Conservation (phyloP, 2,797 vertebrate species). For the Gastrophryne carolinensis region DNA sequence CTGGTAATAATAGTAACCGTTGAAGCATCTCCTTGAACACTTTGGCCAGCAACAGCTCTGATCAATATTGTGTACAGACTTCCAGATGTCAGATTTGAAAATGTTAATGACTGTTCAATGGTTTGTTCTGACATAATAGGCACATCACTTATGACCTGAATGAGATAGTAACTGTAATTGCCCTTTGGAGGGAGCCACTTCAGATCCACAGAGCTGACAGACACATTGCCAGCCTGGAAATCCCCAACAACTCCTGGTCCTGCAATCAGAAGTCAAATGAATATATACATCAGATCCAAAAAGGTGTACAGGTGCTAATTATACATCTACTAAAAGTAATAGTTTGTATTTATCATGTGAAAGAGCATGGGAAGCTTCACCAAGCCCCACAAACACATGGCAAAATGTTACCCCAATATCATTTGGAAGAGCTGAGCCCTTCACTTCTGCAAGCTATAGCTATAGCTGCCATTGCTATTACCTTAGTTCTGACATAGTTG, state of each 20-base stretch:
- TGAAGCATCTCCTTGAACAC: neutral
- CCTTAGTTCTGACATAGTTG: no score
- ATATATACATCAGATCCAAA: no score
- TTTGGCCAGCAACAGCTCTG: neutral
- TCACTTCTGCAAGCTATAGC: no score
- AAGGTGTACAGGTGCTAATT: no score
- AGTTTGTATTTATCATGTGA: no score
- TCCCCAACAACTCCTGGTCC: neutral
- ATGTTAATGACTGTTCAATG: neutral
- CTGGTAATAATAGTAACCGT: neutral
- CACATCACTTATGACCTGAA: neutral
- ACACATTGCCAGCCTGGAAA: neutral
- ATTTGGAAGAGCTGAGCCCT: no score
- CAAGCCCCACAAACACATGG: no score
- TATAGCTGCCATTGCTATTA: no score
- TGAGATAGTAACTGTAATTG: neutral
- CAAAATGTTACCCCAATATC: no score
- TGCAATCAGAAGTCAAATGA: no score
- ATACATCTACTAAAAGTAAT: no score
- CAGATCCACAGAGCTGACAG: neutral
- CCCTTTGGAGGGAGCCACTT: conserved; percentile 5
- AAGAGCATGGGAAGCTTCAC: no score
- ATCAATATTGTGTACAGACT: neutral
- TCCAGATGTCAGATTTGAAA: neutral
- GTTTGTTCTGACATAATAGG: neutral